Conservation (phyloP, 2,113 vertebrate genomes). For the Piaya cayana region DNA sequence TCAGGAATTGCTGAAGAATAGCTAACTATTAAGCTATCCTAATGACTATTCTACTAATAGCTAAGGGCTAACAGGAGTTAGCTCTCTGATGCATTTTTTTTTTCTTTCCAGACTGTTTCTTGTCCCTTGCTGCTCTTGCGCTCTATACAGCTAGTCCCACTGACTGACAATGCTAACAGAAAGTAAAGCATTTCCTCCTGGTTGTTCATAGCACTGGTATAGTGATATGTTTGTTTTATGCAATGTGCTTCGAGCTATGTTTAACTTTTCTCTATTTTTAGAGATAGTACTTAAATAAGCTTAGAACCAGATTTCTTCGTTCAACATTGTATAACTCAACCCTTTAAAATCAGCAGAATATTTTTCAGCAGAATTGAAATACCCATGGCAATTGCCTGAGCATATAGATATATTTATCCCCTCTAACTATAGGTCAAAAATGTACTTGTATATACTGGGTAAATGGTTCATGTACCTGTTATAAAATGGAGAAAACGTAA, state of each 20-base stretch:
- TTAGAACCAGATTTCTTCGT: not conserved
- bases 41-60: not conserved
- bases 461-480: not conserved
- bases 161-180: not conserved
- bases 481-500: not conserved
- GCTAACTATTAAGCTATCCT: not conserved
- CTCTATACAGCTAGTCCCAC: not conserved
- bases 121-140: not conserved
- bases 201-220: not conserved
- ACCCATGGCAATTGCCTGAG: not conserved
- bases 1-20: not conserved
- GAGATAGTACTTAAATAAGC: not conserved
- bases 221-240: slow-evolving; percentile 27
- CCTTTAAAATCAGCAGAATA: not conserved
- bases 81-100: not conserved
- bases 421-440: not conserved
- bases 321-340: not conserved
- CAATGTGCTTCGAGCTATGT: slow-evolving; percentile 13
- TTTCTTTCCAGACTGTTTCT: not conserved
- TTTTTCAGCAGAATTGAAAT: not conserved
- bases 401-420: not conserved
- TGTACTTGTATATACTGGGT: not conserved
- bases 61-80: not conserved
- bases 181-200: not conserved
- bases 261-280: slow-evolving; percentile 26